Conservation (phyloP, 2,888 invertebrate genomes). For the Tryphoninae sp. region DNA sequence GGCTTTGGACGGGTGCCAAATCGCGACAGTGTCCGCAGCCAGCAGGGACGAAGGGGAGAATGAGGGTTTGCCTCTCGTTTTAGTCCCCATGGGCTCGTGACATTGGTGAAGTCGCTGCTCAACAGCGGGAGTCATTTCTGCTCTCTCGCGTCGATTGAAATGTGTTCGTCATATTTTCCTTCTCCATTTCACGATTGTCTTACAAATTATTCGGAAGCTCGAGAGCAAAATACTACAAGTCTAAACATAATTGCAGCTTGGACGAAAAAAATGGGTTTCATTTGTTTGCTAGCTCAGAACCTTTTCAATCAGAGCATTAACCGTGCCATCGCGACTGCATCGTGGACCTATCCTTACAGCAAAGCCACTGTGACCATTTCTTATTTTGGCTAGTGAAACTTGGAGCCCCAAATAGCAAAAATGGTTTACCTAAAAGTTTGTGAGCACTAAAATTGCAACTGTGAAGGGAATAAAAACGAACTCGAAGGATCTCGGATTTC, state of each 20-base stretch:
- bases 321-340: too few relatives aligned
- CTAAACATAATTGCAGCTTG: not conserved
- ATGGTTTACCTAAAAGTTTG: constrained; percentile 28
- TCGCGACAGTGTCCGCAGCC: constrained; percentile 65
- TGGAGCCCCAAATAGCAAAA: not conserved
- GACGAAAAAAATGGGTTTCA: too few relatives aligned
- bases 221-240: not conserved
- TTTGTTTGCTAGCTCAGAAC: too few relatives aligned
- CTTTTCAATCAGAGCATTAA: too few relatives aligned
- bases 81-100: constrained; percentile 62
- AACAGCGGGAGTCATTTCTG: constrained; percentile 63
- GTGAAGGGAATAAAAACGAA: constrained; percentile 8
- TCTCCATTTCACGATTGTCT: constrained; percentile 43
- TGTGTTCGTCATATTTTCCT: constrained; percentile 72
- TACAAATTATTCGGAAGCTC: constrained; percentile 48
- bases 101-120: constrained; percentile 59
- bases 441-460: constrained; percentile 1
- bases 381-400: not conserved
- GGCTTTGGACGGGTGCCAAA: constrained; percentile 76
- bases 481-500: constrained; percentile 42
- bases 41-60: not conserved
- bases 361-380: too few relatives aligned
- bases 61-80: constrained; percentile 30
- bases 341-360: too few relatives aligned
- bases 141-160: constrained; percentile 72